Evolutionary conservation across 2,888 invertebrate species (phyloP), one percentile per base, ranked within the genome.

Genomic region (Linnaemya vulpina): DNA sequence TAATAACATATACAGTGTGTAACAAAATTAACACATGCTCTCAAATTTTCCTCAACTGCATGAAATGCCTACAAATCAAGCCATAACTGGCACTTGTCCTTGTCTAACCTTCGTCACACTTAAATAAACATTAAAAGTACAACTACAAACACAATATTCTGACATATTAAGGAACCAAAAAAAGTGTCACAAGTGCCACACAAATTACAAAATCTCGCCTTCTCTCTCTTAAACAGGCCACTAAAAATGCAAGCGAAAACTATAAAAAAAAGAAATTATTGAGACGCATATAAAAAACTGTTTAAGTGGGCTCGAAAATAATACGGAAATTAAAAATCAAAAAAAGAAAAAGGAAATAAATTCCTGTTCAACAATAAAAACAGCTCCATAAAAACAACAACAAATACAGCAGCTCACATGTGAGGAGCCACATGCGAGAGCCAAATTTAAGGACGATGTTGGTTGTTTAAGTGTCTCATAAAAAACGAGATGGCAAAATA

Each of bases 401-500:
- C 15, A 74, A 43, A 17, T 78, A 78, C 58, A 78, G 51, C 43
- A 35, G 58, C 53, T 8, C 49, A 75, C 65, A 78, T 73, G 62
- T 62, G 65, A 74, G 77, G 74, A 78, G 79, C 79, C 75, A 30
- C 46, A 67, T 58, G 38, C 22, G 58, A 60, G 17, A 49, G 60
- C 17, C 40, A 51, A 53, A 25, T 49, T 49, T 35, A 70, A 62
- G 20, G 35, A 62, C 73, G 55, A 62, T 60, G 17, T 65, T n/a
- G n/a, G n/a, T n/a, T n/a, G 13, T 67, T 85, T 82, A 82, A 85
- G 85, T 85, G 77, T 85, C 85, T 70, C 85, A 85, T 82, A 85
- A 85, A 84, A 85, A 78, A 78, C 63, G 71, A 82, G 70, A 71
- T 76, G 55, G 30, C 20, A 76, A 79, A 77, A 30, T 15, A 22